Conservation (phyloP, 1,140 invertebrate species). For the Trinorchestia longiramus region DNA sequence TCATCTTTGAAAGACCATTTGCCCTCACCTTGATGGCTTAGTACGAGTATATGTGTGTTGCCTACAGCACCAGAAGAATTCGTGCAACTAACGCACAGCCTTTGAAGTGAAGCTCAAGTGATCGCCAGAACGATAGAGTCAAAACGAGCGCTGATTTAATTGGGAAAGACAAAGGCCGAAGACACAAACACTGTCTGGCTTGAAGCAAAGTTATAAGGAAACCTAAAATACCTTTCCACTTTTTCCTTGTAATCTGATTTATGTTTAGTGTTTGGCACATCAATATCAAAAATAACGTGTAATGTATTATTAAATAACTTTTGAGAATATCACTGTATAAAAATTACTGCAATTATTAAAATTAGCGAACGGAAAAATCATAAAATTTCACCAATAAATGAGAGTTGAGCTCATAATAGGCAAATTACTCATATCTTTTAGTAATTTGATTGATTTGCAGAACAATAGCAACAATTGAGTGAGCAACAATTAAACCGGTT, state of each 20-base stretch:
- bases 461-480: no score
- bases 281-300: not conserved
- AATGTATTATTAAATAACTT: not conserved
- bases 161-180: not conserved
- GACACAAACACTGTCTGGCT: not conserved
- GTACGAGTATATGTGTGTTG: not conserved
- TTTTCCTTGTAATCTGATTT: not conserved
- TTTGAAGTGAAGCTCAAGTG: not conserved
- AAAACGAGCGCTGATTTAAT: not conserved
- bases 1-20: not conserved
- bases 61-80: not conserved
- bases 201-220: not conserved
- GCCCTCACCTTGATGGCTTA: not conserved
- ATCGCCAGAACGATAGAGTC: not conserved
- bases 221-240: not conserved
- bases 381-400: not conserved
- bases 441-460: no score
- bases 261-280: not conserved
- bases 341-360: not conserved
- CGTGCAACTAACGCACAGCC: not conserved
- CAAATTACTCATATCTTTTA: no score
- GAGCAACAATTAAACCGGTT: no score
- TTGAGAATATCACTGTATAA: not conserved
- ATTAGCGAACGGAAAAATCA: not conserved
- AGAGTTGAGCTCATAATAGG: not conserved